Percentiles rank a stretch among this genome's conserved stretches.
Evolutionary conservation across 2,113 vertebrate genomes (phyloP).

Genomic region (Rhinichthys klamathensis): DNA sequence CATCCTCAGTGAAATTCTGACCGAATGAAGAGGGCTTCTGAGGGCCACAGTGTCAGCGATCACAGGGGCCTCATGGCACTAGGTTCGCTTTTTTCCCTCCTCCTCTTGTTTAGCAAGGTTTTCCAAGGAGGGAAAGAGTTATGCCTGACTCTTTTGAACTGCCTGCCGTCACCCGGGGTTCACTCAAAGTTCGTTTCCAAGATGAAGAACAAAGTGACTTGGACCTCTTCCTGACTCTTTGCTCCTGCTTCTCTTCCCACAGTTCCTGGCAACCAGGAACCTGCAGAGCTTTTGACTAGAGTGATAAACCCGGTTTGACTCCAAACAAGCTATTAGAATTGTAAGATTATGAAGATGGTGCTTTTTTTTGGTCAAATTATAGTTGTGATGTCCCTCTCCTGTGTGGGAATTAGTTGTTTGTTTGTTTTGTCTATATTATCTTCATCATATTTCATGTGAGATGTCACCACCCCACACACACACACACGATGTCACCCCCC

Average conservation of each 20-base stretch:
- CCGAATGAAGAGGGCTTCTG: constrained; percentile 60
- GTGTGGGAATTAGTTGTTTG: constrained; percentile 26
- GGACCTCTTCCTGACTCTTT: constrained; percentile 92
- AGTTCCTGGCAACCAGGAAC: constrained; percentile 71
- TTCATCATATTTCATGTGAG: not conserved
- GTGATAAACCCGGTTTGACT: constrained; percentile 16
- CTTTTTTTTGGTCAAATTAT: not conserved
- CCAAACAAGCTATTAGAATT: constrained; percentile 20
- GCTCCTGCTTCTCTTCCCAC: constrained; percentile 67
- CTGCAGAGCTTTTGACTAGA: constrained; percentile 54
- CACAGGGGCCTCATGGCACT: constrained; percentile 64
- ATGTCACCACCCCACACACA: not conserved
- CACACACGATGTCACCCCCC: too few relatives aligned
- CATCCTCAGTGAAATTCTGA: constrained; percentile 59
- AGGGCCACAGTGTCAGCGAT: not conserved
- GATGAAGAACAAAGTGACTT: constrained; percentile 92
- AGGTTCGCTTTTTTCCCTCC: constrained; percentile 32
- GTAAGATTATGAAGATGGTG: not conserved
- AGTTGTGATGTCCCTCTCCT: not conserved
- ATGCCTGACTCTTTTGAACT: constrained; percentile 77
- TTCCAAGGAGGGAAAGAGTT: constrained; percentile 73
- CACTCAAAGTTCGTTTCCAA: constrained; percentile 97
- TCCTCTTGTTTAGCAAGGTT: constrained; percentile 46
- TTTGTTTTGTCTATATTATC: constrained; percentile 4
- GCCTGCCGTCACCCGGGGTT: constrained; percentile 83